These are phyloP conservation scores for Enteromius afrohamiltoni DNA, from an alignment of 2,797 vertebrate species.

Conservation along the genomic window DNA sequence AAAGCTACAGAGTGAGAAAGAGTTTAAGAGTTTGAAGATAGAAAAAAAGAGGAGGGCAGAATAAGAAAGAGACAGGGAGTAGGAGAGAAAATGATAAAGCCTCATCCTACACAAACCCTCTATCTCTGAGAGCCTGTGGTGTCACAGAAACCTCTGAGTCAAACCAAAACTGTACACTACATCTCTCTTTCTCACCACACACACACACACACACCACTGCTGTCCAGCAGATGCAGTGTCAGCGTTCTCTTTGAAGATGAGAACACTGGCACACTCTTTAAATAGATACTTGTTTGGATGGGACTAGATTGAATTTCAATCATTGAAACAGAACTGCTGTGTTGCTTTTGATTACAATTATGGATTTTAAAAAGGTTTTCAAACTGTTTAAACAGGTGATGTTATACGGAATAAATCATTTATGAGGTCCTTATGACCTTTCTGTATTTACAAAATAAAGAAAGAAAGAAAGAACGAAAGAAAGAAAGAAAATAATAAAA, in stretches of 20 bases:
- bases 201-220: slow-evolving; percentile 43
- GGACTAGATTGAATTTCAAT: slow-evolving; percentile 29
- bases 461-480: background rate
- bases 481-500: background rate
- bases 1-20: background rate
- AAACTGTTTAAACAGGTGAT: background rate
- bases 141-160: slow-evolving; percentile 73
- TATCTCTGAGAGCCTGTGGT: slow-evolving; percentile 69
- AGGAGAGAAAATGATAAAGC: slow-evolving; percentile 67
- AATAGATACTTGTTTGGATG: slow-evolving; percentile 55
- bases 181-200: slow-evolving; percentile 18
- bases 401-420: background rate
- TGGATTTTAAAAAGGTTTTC: background rate
- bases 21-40: slow-evolving; percentile 5
- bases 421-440: background rate
- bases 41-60: slow-evolving; percentile 57
- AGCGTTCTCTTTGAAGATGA: slow-evolving; percentile 63
- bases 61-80: slow-evolving; percentile 52
- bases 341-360: background rate
- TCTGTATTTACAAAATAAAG: background rate
- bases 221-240: slow-evolving; percentile 55
- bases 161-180: slow-evolving; percentile 73
- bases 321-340: slow-evolving; percentile 5
- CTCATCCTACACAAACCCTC: slow-evolving; percentile 76
- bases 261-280: slow-evolving; percentile 69